phyloP scores from a whole-genome alignment of 2,113 vertebrate genomes.

The Caranx ignobilis region DNA sequence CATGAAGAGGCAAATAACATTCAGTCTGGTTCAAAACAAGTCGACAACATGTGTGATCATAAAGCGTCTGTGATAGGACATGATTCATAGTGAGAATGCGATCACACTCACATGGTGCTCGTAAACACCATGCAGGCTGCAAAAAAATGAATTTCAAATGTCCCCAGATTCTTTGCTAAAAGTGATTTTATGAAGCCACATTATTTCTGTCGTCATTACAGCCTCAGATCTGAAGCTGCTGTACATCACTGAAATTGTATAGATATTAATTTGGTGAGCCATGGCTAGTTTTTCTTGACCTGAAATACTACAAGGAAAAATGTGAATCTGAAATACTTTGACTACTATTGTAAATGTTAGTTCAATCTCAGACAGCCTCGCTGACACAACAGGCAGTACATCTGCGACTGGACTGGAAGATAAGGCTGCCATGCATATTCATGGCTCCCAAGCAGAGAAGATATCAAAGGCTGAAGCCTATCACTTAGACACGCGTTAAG shows the following conservation, averaged over 20 bases:
- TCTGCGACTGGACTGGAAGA: conserved; percentile 58
- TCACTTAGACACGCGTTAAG: conserved; percentile 46
- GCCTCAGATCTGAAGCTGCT: conserved; percentile 4
- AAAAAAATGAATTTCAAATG: neutral
- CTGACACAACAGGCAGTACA: conserved; percentile 38
- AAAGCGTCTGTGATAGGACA: neutral
- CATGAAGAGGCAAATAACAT: neutral
- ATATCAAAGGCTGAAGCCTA: conserved; percentile 58
- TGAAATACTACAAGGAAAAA: conserved; percentile 7
- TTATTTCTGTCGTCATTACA: neutral
- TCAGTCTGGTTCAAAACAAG: neutral
- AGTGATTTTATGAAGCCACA: neutral
- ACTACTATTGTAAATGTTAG: conserved; percentile 1
- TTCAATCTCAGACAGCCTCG: conserved; percentile 14
- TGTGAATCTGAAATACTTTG: conserved; percentile 4
- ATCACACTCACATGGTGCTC: neutral
- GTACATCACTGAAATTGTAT: conserved; percentile 19
- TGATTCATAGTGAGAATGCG: neutral
- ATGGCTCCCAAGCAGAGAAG: conserved; percentile 25
- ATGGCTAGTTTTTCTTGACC: neutral
- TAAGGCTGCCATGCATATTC: conserved; percentile 59
- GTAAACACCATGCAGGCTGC: neutral
- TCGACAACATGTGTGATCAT: neutral
- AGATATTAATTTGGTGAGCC: conserved; percentile 2
- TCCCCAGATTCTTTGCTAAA: neutral